Base-by-base conservation (phyloP, 2,888 invertebrate species). In the Pristionchus exspectatus region DNA sequence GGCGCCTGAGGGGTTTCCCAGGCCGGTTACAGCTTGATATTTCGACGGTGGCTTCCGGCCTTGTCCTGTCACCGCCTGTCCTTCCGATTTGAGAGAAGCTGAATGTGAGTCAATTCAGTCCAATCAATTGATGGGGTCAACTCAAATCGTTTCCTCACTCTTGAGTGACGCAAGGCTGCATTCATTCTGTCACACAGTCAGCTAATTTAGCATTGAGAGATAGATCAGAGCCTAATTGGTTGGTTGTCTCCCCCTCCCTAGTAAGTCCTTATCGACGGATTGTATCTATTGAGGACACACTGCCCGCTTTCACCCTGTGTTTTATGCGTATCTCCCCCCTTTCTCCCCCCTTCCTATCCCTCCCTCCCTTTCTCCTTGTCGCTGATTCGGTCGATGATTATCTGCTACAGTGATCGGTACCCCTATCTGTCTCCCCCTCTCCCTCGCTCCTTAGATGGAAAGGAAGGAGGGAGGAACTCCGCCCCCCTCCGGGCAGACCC, bases 381-480 rank as follows among this genome's bases (percentile, higher is more conserved):
- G 27, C 66, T 87, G 63, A 63, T 59, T n/a, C 44, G 66, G n/a
- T 21, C 38, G 44, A 81, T 81, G 44, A 81, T 81, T 50, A 81
- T 81, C 81, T 33, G n/a, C 81, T 81, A 74, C 74, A 74, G 74
- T 74, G 81, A 81, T 81, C 87, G 56, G 21, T 85, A 30, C 85
- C 50, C 54, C 33, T 85, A 85, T 85, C 85, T 85, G 33, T 59
- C 85, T 33, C 59, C n/a, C 56, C 27, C 30, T 63, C 63, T 38
- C 56, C 63, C 85, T 18, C 24, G 4, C 69, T 44, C 56, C 59
- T 66, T 50, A 24, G 27, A 50, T 44, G 30, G 18, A 33, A 9
- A 14, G 44, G 27, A 4, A 69, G 56, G 38, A 27, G 86, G 54
- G 18, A 27, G 86, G 54, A 18, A 18, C 44, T 27, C 44, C 44